Conservation (phyloP, 2,797 vertebrate genomes). For the Anomalospiza imberbis region DNA sequence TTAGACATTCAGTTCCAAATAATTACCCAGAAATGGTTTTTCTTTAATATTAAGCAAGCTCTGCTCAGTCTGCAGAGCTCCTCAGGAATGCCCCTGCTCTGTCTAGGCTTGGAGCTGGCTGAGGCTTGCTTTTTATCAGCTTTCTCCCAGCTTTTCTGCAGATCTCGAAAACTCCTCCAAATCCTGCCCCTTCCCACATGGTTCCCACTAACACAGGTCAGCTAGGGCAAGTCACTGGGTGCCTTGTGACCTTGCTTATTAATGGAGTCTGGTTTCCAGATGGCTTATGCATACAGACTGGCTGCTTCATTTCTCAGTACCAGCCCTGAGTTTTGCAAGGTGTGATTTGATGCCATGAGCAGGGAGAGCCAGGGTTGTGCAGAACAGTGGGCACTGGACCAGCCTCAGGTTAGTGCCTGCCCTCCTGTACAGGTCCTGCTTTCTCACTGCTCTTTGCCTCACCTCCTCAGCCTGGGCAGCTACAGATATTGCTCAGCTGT, state of each 20-base stretch:
- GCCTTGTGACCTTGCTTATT: constrained; percentile 19
- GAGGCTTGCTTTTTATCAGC: constrained; percentile 10
- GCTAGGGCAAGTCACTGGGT: not conserved
- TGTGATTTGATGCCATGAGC: not conserved
- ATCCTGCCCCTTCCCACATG: constrained; percentile 34
- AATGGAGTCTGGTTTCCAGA: constrained; percentile 4
- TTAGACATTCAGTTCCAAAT: constrained; percentile 39
- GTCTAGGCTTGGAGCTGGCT: constrained; percentile 27
- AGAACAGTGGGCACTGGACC: not conserved
- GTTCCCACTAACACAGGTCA: not conserved
- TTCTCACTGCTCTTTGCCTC: not conserved
- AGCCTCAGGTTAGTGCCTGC: not conserved
- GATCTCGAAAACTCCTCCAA: constrained; percentile 4
- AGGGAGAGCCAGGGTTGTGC: not conserved
- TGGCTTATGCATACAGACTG: not conserved
- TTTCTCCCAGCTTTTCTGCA: constrained; percentile 39
- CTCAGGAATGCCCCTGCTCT: not conserved
- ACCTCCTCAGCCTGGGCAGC: not conserved
- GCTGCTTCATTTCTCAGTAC: not conserved
- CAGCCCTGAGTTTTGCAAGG: not conserved
- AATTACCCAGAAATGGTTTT: constrained; percentile 48
- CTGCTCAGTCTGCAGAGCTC: constrained; percentile 28
- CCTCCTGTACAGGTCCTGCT: not conserved
- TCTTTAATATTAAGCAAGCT: constrained; percentile 42
- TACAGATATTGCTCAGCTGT: not conserved